Evolutionary conservation across 2,888 invertebrate genomes (phyloP).

Genomic region (Dynastes maya): DNA sequence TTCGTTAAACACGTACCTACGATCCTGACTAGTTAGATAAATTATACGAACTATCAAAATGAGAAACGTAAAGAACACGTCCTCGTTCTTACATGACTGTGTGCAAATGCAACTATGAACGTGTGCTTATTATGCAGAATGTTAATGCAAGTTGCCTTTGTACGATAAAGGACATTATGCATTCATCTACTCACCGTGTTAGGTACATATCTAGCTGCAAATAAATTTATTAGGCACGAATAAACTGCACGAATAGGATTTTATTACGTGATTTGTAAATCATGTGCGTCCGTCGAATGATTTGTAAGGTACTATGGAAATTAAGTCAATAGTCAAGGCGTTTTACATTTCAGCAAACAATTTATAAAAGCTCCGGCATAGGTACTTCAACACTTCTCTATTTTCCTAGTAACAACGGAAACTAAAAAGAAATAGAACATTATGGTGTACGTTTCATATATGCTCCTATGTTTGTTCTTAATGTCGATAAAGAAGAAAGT

Average conservation of each 20-base stretch:
- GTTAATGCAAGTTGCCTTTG: slow-evolving; percentile 2
- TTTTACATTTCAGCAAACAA: too few relatives aligned
- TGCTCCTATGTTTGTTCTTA: too few relatives aligned
- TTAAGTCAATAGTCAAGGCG: too few relatives aligned
- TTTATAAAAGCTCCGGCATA: too few relatives aligned
- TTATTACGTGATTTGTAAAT: neutral
- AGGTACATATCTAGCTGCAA: neutral
- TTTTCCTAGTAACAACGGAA: too few relatives aligned
- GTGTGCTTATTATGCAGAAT: slow-evolving; percentile 2
- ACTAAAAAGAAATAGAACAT: too few relatives aligned
- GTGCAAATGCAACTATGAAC: neutral
- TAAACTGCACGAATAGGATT: neutral
- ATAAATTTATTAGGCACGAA: slow-evolving; percentile 2
- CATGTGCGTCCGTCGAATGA: too few relatives aligned
- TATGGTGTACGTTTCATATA: too few relatives aligned
- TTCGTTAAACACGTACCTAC: too few relatives aligned
- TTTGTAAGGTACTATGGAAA: too few relatives aligned
- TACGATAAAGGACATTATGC: slow-evolving; percentile 8
- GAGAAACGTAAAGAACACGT: slow-evolving; percentile 6
- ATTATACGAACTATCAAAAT: neutral
- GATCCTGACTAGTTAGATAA: neutral
- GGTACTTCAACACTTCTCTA: too few relatives aligned
- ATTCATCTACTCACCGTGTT: neutral
- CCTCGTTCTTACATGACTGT: neutral
- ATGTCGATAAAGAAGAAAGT: too few relatives aligned